Evolutionary conservation across 2,113 vertebrate genomes (phyloP).

Genomic region (Macaca nemestrina): DNA sequence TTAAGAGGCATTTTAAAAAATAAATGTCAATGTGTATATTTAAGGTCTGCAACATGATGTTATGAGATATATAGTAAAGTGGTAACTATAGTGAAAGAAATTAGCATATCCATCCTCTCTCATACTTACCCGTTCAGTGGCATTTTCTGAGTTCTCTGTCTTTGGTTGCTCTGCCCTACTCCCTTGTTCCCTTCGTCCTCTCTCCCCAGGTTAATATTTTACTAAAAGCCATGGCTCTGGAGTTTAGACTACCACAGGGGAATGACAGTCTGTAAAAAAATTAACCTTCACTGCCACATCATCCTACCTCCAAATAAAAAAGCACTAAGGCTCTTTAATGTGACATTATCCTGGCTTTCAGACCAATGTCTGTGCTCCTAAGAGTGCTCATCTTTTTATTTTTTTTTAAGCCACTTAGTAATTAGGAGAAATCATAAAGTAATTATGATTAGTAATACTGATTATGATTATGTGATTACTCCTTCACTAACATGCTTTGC

Average conservation of each 20-base stretch:
- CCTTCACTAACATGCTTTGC: conserved; percentile 66
- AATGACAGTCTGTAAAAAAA: conserved; percentile 4
- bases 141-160: conserved; percentile 45
- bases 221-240: not conserved
- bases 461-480: conserved; percentile 65
- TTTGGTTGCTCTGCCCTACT: not conserved
- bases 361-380: conserved; percentile 37
- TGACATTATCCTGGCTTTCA: conserved; percentile 47
- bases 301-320: conserved; percentile 29
- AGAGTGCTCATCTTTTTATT: conserved; percentile 53
- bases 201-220: conserved; percentile 35
- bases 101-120: not conserved
- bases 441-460: conserved; percentile 68
- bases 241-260: not conserved
- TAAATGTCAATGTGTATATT: not conserved
- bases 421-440: conserved; percentile 72
- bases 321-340: not conserved
- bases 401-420: conserved; percentile 49
- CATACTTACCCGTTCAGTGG: not conserved
- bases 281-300: conserved; percentile 8
- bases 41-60: not conserved
- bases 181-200: not conserved
- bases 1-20: not conserved
- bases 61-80: not conserved
- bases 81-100: not conserved